These are phyloP conservation scores for Petrolisthes manimaculis DNA, from an alignment of 2,888 invertebrate genomes.

Conservation along the genomic window DNA sequence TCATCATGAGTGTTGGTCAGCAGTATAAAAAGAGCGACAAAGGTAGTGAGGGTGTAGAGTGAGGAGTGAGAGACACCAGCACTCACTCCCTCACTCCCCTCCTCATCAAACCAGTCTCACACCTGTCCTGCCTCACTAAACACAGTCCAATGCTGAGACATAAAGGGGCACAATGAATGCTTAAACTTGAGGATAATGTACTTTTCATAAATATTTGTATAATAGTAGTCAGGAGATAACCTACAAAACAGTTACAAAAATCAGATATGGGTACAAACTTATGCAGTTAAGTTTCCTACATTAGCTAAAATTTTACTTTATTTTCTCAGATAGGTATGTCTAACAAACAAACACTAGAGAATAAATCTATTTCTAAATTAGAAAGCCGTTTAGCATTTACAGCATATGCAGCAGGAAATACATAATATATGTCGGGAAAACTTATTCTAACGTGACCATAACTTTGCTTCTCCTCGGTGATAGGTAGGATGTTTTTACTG, in stretches of 20 bases:
- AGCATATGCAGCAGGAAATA: slow-evolving; percentile 51
- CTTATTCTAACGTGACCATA: neutral
- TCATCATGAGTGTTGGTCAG: neutral
- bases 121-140: neutral
- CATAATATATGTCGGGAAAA: slow-evolving; percentile 13
- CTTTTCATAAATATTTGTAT: neutral
- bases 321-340: slow-evolving; percentile 35
- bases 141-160: neutral
- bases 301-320: slow-evolving; percentile 34
- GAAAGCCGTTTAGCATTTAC: slow-evolving; percentile 61
- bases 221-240: neutral
- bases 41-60: neutral
- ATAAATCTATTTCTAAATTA: slow-evolving; percentile 58
- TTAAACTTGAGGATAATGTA: neutral
- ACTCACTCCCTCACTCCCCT: neutral
- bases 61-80: neutral
- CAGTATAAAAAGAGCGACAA: neutral
- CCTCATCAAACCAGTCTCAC: neutral
- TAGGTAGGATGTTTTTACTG: neutral
- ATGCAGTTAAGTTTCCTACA: slow-evolving; percentile 29
- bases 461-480: neutral
- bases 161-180: neutral
- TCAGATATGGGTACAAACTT: slow-evolving; percentile 17
- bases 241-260: slow-evolving; percentile 2
- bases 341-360: slow-evolving; percentile 59